These are phyloP conservation scores for Tetrapedia diversipes DNA, from an alignment of 2,888 invertebrate genomes.

Conservation along the genomic window DNA sequence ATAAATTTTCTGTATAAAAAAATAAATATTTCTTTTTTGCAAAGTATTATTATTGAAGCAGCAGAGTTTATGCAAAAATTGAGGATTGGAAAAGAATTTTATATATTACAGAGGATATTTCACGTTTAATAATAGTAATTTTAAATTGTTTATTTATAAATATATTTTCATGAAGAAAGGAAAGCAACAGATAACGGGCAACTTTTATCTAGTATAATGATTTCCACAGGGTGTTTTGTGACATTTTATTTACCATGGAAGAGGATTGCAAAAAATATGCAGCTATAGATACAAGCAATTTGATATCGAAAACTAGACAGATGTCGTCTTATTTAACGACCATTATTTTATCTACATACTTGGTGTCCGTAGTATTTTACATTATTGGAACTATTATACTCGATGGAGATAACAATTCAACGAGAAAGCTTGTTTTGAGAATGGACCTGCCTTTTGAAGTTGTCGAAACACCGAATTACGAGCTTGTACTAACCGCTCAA, in stretches of 20 bases:
- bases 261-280: conserved; percentile 44
- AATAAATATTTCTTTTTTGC: too few species aligned
- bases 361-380: conserved; percentile 9
- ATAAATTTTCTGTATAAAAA: too few species aligned
- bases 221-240: conserved; percentile 30
- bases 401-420: not conserved
- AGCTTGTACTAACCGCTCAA: not conserved
- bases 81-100: too few species aligned
- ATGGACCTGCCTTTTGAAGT: not conserved
- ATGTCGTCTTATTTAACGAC: conserved; percentile 37
- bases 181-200: not conserved
- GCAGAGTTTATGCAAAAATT: too few species aligned
- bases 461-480: not conserved
- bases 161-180: not conserved
- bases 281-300: conserved; percentile 22
- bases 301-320: conserved; percentile 28
- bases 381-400: not conserved
- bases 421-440: not conserved
- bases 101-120: too few species aligned
- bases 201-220: not conserved
- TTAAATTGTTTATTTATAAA: not conserved
- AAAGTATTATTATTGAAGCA: too few species aligned
- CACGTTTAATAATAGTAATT: too few species aligned
- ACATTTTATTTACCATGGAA: conserved; percentile 39
- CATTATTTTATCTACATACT: conserved; percentile 3